Conservation (phyloP, 2,888 invertebrate genomes). For the Apamea anceps region DNA sequence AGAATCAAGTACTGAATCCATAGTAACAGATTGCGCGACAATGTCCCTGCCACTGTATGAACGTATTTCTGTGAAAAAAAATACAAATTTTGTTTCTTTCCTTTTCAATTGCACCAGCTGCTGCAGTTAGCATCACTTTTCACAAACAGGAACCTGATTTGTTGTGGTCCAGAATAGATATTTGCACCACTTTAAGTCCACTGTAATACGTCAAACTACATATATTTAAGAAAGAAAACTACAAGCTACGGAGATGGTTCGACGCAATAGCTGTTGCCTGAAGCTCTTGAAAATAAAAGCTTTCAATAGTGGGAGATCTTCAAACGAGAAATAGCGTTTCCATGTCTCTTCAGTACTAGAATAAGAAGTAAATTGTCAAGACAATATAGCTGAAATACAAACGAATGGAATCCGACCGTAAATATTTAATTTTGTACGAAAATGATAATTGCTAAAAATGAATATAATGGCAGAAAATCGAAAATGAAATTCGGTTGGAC, state of each 20-base stretch:
- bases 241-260: background rate
- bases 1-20: too few relatives aligned
- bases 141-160: too few relatives aligned
- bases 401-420: background rate
- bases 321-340: background rate
- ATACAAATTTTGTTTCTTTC: too few relatives aligned
- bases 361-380: background rate
- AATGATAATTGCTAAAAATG: background rate
- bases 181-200: background rate
- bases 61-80: too few relatives aligned
- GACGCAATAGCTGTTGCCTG: background rate
- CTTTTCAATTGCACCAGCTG: too few relatives aligned
- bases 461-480: background rate
- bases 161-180: background rate
- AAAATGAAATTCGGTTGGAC: background rate
- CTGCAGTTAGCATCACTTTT: too few relatives aligned
- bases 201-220: background rate
- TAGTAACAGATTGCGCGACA: too few relatives aligned
- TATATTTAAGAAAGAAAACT: background rate
- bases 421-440: background rate
- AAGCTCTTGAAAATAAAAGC: slow-evolving; percentile 26
- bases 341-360: background rate
- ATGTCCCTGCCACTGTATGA: too few relatives aligned
- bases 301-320: background rate
- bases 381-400: background rate